Evolutionary conservation across 2,888 invertebrate genomes (phyloP), one percentile per base, ranked within the genome.

Genomic region (Drosophila putrida): DNA sequence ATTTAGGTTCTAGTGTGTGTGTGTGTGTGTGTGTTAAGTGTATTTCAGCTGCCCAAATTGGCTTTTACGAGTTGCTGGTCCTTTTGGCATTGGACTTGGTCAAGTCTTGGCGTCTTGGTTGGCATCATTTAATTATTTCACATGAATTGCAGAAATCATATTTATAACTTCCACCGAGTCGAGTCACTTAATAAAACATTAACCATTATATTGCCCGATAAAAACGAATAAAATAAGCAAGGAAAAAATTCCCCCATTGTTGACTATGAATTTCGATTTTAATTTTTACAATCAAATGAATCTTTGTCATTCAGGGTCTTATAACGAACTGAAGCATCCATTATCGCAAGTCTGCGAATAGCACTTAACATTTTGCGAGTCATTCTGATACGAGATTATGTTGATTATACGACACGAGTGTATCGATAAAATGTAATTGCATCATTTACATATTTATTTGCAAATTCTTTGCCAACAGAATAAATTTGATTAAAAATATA

Each of bases 61-160:
- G 10, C 50, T 28, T 11, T 59, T 20, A 33, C 39, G 25, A 27
- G 28, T 49, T 43, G 13, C 13, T 25, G n/a, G 20, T 41, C 50
- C 59, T 59, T 46, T 15, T 72, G 59, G 11, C 57, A 51, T 65
- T 58, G 73, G 46, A 59, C 44, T 38, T 64, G 71, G 71, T 58
- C 71, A 63, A 47, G 46, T 4, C 55, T 15, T 38, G 20, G 35
- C 15, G 51, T 47, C 71, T 71, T 65, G 43, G 25, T 11, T 44
- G 53, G 8, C 20, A 38, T 39, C 47, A 58, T 69, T 86, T 88
- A 80, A 83, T 83, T 83, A 88, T 75, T 85, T 88, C 62, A 61
- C 82, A 68, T 83, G 88, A 83, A 50, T 83, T 83, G 83, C 83
- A 80, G 11, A 75, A 83, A 80, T 36, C 39, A 13, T 54, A 9